Evolutionary conservation across 2,113 vertebrate species (phyloP).

Genomic region (Oxygymnocypris stewartii): DNA sequence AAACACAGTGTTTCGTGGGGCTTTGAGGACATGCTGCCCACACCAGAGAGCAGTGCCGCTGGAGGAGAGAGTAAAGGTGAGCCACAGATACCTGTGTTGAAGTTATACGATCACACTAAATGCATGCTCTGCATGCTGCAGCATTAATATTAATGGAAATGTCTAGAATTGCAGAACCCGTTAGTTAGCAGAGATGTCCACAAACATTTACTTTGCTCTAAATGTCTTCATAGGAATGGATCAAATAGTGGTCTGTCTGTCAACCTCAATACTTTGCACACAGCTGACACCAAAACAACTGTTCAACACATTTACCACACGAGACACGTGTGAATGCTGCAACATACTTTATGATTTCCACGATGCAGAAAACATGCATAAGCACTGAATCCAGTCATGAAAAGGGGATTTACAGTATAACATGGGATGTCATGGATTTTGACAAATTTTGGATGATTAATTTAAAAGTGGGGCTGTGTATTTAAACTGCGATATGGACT

Average conservation of each 20-base stretch:
- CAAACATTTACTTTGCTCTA: too few relatives aligned
- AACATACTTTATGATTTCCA: neutral
- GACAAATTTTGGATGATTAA: neutral
- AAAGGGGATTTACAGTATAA: neutral
- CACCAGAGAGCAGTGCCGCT: slow-evolving; percentile 87
- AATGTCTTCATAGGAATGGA: too few relatives aligned
- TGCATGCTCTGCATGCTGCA: too few relatives aligned
- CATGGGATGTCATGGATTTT: neutral
- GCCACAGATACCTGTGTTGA: neutral
- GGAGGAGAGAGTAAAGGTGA: slow-evolving; percentile 93
- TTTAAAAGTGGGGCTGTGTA: neutral
- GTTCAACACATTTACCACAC: too few relatives aligned
- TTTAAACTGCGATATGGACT: too few relatives aligned
- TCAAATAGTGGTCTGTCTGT: too few relatives aligned
- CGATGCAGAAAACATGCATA: neutral
- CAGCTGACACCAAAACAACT: too few relatives aligned
- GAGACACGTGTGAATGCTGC: too few relatives aligned
- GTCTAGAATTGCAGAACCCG: too few relatives aligned
- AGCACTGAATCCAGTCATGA: neutral
- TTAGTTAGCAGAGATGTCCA: too few relatives aligned
- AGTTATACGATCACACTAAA: neutral
- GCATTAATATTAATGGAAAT: too few relatives aligned
- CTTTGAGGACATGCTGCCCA: slow-evolving; percentile 97
- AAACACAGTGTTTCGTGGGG: slow-evolving; percentile 99
- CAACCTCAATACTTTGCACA: too few relatives aligned